Evolutionary conservation across 2,113 vertebrate genomes (phyloP), one percentile per base, ranked within the genome.

Genomic region (Antigone vipio): DNA sequence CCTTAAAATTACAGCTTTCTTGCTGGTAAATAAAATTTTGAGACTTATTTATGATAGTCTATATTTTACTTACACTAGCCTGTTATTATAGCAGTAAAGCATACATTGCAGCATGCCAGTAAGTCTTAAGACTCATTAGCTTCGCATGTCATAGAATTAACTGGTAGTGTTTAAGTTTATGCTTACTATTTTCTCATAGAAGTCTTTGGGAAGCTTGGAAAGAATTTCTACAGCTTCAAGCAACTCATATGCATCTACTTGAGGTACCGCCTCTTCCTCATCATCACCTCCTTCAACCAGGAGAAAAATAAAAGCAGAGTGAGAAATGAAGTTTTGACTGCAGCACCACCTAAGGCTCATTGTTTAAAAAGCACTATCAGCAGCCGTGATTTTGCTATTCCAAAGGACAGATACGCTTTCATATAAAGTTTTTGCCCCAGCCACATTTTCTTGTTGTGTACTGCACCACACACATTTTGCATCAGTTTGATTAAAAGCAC

Each of bases 101-200:
- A 74, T 7, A 68, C 11, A 45, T 5, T 64, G 52, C 35, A 85
- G 45, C 93, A 93, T 8, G 18, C 7, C 44, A 4, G 0, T 17
- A 77, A 15, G 6, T 26, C 34, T 78, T 62, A 45, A 72, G 32
- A 49, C 26, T n/a, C 27, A 42, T 49, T 52, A 95, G 49, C 44
- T 44, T 29, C 21, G 45, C 5, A 32, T 24, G 7, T 6, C 9
- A 45, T 1, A 77, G 34, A 85, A 72, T 32, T 76, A 77, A 84
- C 38, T 38, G 11, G 26, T 14, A 97, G 19, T 47, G 49, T 64
- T 63, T 56, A 82, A 85, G 66, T 53, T 42, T 66, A 68, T 74
- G 97, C 99, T 98, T 98, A 99, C 99, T 94, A 99, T 99, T 98
- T 99, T 99, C 29, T 99, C 99, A 96, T 99, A 99, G 97, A 99